A percentile compares a stretch with the other conserved stretches of the same genome.
These are phyloP conservation scores for Drosophila novamexicana DNA, from an alignment of 1,140 invertebrate genomes.

Conservation along the genomic window DNA sequence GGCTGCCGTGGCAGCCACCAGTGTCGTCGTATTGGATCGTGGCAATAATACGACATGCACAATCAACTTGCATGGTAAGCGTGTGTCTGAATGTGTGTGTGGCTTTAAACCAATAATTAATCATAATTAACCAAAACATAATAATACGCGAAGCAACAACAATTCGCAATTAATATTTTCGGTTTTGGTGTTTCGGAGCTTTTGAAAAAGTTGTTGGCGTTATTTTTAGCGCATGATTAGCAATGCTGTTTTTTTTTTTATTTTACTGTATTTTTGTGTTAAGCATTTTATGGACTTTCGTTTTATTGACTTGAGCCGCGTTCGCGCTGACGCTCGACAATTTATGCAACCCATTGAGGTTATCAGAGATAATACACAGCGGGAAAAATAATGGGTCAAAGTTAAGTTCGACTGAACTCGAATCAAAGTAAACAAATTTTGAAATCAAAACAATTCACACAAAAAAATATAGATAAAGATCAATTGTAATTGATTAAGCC, in stretches of 20 bases:
- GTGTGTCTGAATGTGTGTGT: slow-evolving; percentile 10
- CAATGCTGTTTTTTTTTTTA: slow-evolving; percentile 41
- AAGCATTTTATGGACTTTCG: slow-evolving; percentile 65
- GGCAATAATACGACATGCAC: slow-evolving; percentile 98
- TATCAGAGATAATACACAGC: slow-evolving; percentile 45
- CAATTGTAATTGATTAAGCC: no score
- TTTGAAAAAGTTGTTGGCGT: slow-evolving; percentile 59
- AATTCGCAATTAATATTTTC: slow-evolving; percentile 53
- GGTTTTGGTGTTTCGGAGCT: slow-evolving; percentile 34
- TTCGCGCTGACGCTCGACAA: slow-evolving; percentile 42
- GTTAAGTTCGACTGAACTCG: background rate
- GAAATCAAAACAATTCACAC: no score
- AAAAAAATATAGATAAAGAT: no score
- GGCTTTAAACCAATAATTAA: slow-evolving; percentile 61
- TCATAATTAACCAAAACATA: slow-evolving; percentile 74
- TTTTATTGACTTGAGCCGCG: slow-evolving; percentile 60
- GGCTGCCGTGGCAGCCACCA: slow-evolving; percentile 92
- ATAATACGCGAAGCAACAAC: slow-evolving; percentile 22
- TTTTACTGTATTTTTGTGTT: slow-evolving; percentile 23
- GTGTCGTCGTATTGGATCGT: slow-evolving; percentile 96
- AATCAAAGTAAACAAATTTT: background rate
- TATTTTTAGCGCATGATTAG: slow-evolving; percentile 80
- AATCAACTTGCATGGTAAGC: slow-evolving; percentile 96
- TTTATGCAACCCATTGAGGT: slow-evolving; percentile 64
- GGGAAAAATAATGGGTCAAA: background rate